Conservation (phyloP, 64 coral and sea anemone genomes). For the Hydrozoanthus tunicans region DNA sequence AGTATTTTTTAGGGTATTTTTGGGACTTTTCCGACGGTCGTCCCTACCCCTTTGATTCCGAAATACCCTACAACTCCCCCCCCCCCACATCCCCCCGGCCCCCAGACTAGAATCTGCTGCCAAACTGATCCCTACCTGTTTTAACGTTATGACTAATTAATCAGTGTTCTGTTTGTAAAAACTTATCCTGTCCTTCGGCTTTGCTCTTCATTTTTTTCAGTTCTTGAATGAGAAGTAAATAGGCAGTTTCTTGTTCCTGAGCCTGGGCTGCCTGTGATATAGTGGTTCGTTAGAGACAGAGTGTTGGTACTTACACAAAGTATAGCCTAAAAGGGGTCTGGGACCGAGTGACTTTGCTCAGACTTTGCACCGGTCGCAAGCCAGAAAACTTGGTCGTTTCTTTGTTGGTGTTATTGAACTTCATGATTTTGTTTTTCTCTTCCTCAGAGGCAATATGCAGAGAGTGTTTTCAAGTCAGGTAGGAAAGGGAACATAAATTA, state of each 20-base stretch:
- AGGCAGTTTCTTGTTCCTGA: too few relatives aligned
- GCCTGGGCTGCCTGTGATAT: too few relatives aligned
- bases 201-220: background rate
- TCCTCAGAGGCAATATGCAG: constrained; percentile 21
- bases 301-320: background rate
- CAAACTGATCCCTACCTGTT: too few relatives aligned
- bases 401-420: background rate
- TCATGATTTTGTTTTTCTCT: background rate
- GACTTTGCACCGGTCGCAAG: background rate
- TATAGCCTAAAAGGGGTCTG: background rate
- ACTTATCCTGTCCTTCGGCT: too few relatives aligned
- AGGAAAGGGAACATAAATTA: background rate
- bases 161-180: too few relatives aligned
- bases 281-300: background rate
- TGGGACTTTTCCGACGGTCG: too few relatives aligned
- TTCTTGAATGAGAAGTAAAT: background rate
- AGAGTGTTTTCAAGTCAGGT: constrained; percentile 46
- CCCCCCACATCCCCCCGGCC: too few relatives aligned
- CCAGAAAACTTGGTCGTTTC: background rate
- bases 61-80: too few relatives aligned
- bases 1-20: too few relatives aligned
- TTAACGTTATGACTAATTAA: too few relatives aligned
- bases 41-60: too few relatives aligned
- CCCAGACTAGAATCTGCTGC: too few relatives aligned
- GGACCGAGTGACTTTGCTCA: background rate